A percentile compares a stretch with the other conserved stretches of the same genome.
These are phyloP conservation scores for Gasterosteus nipponicus DNA, from an alignment of 2,113 vertebrate species.

Conservation along the genomic window DNA sequence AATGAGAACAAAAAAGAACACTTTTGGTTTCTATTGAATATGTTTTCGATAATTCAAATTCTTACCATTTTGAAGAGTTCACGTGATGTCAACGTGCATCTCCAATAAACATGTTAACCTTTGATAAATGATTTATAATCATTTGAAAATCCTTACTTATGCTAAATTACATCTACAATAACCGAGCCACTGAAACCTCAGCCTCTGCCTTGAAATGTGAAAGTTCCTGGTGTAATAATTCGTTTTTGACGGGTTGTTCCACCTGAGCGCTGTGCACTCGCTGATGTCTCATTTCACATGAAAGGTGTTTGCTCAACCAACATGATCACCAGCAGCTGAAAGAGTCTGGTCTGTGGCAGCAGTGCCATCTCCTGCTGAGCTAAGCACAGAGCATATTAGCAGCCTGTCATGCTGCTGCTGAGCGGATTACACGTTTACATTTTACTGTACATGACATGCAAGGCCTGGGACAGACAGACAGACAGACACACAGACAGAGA, in stretches of 20 bases:
- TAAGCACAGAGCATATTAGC: constrained; percentile 64
- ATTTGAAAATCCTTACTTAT: neutral
- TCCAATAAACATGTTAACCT: neutral
- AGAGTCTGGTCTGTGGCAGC: constrained; percentile 37
- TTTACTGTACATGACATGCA: constrained; percentile 10
- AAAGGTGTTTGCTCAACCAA: neutral
- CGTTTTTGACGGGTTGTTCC: neutral
- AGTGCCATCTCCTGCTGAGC: constrained; percentile 75
- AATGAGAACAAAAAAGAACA: neutral
- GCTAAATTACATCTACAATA: neutral
- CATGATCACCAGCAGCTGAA: constrained; percentile 7
- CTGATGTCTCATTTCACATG: neutral
- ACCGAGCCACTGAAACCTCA: too few relatives aligned
- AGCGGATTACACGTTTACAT: constrained; percentile 60
- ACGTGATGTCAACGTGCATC: neutral
- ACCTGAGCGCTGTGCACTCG: neutral
- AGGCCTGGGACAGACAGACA: constrained; percentile 8
- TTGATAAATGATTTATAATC: neutral
- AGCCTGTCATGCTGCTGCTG: constrained; percentile 49
- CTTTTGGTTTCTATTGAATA: neutral
- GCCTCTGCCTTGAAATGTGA: neutral
- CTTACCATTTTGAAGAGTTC: neutral
- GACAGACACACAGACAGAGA: neutral
- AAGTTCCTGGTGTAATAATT: neutral
- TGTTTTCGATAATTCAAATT: neutral